These are phyloP conservation scores for Parauchenoglanis ngamensis DNA, from an alignment of 2,797 vertebrate species.

Conservation along the genomic window DNA sequence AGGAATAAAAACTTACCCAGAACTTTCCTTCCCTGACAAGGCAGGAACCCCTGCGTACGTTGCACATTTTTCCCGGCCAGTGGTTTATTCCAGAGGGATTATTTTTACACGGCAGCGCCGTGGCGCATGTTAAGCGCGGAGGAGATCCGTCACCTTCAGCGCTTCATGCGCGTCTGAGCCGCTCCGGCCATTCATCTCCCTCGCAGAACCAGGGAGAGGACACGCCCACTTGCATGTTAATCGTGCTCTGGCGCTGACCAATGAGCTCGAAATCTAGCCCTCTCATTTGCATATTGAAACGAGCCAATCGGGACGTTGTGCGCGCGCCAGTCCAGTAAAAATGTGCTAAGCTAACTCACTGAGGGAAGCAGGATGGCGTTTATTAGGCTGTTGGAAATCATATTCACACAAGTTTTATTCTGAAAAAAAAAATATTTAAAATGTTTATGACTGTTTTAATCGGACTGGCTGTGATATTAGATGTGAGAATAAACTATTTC, in stretches of 20 bases:
- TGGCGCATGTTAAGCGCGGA: constrained; percentile 70
- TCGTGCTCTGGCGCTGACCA: constrained; percentile 64
- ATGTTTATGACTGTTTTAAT: not conserved
- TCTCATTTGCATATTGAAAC: constrained; percentile 24
- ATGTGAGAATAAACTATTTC: not conserved
- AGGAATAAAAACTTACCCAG: constrained; percentile 73
- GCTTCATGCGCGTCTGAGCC: constrained; percentile 72
- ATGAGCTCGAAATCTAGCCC: constrained; percentile 49
- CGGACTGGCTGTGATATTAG: not conserved
- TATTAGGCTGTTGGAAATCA: not conserved
- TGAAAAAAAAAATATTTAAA: not conserved
- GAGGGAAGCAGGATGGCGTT: not conserved
- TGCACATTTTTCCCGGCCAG: constrained; percentile 76
- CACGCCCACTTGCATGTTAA: constrained; percentile 78
- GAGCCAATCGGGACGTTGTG: not conserved
- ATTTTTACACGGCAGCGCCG: constrained; percentile 61
- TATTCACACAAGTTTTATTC: not conserved
- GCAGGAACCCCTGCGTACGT: constrained; percentile 62
- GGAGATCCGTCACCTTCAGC: constrained; percentile 69
- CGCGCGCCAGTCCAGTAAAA: not conserved
- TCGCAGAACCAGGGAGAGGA: constrained; percentile 58
- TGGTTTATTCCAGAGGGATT: constrained; percentile 35
- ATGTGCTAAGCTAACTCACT: not conserved
- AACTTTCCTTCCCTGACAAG: constrained; percentile 69
- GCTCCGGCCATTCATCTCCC: constrained; percentile 75